phyloP scores from a whole-genome alignment of 1,140 invertebrate species.

The Ectropis grisescens region DNA sequence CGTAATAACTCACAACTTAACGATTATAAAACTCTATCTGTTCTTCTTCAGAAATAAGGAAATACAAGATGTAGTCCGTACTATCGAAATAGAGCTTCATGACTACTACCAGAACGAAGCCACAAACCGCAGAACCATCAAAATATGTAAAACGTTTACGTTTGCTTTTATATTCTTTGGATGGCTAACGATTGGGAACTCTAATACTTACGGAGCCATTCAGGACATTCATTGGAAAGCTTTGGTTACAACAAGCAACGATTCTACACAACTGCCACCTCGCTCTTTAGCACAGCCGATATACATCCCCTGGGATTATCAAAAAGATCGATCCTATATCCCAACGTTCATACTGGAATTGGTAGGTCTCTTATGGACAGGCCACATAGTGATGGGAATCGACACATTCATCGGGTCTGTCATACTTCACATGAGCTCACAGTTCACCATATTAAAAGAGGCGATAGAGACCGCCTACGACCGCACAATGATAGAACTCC shows the following conservation, averaged over 20 bases:
- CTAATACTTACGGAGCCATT: constrained; percentile 48
- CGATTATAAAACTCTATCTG: constrained; percentile 48
- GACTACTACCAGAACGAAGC: constrained; percentile 44
- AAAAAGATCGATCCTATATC: constrained; percentile 34
- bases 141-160: constrained; percentile 37
- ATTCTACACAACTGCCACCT: constrained; percentile 20
- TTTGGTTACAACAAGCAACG: constrained; percentile 30
- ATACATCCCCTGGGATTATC: constrained; percentile 54
- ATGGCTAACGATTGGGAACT: constrained; percentile 52
- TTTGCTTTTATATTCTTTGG: constrained; percentile 52
- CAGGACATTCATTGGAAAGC: constrained; percentile 46
- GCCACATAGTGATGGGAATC: constrained; percentile 58
- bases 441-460: constrained; percentile 48
- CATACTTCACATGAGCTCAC: constrained; percentile 54
- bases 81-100: constrained; percentile 40
- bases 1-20: constrained; percentile 57
- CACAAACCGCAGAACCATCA: constrained; percentile 30
- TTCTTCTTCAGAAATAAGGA: constrained; percentile 53
- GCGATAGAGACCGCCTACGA: constrained; percentile 47
- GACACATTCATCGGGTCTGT: constrained; percentile 56
- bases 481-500: constrained; percentile 29
- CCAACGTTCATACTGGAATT: constrained; percentile 48
- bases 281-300: constrained; percentile 50
- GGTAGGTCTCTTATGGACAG: constrained; percentile 53
- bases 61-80: constrained; percentile 46